Base-by-base conservation (phyloP, 2,113 vertebrate species). In the Tricholaema leucomelas region DNA sequence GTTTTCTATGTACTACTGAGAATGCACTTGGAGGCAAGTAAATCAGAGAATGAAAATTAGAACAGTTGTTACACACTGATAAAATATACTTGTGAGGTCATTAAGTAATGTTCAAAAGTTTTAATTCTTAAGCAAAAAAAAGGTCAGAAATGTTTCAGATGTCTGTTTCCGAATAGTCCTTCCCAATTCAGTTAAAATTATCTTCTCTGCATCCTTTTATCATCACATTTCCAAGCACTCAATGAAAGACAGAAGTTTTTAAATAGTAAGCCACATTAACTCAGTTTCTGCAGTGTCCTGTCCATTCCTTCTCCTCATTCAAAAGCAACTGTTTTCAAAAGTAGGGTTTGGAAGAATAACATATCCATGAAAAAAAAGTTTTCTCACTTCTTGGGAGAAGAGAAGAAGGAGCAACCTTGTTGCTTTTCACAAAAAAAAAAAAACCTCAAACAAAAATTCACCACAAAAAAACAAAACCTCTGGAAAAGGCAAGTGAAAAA, bases 11-110 rank as follows among this genome's bases (percentile, higher is more conserved):
- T 66, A 63, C 91, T 94, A 76, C 50, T 96, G 92, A 87, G 77
- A 96, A 96, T 71, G 91, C 63, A 94, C 76, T 66, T 95, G 90
- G 35, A 92, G 63, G 69, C n/a, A 96, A 96, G 84, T 87, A 77
- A 94, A 96, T 88, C 69, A 75, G 92, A 89, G 82, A 97, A 95
- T 63, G 52, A 85, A 91, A 91, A 92, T 66, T 50, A 88, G 54
- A 77, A 74, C 59, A 92, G 81, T 50, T 25, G 7, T 89, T 83
- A 83, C 12, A 85, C n/a, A 87, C 60, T 93, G 87, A 78, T 92
- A 92, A 95, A 95, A 96, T 81, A 96, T 21, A 96, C 30, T 65
- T 59, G 31, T 60, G 70, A 92, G 81, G 87, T 87, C 44, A 35
- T 91, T 85, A 89, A 96, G 52, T 75, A 48, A 91, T 35, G 81